Evolutionary conservation across 2,888 invertebrate species (phyloP).

Genomic region (Corbicula japonica): DNA sequence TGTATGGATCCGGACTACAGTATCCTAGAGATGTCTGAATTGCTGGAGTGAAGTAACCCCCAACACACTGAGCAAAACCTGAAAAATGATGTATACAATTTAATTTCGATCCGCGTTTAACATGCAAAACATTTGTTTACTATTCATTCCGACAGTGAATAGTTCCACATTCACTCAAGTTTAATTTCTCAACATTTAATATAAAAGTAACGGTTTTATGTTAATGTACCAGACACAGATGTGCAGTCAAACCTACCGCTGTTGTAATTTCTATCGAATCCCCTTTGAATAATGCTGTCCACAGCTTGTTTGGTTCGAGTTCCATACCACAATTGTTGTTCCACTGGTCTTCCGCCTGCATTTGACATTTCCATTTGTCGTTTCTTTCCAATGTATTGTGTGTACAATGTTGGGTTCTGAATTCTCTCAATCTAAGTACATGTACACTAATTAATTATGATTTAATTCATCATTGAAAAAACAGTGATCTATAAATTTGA

Average conservation of each 20-base stretch:
- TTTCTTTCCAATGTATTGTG: slow-evolving; percentile 47
- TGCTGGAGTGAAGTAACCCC: slow-evolving; percentile 48
- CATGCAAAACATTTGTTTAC: background rate
- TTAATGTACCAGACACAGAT: background rate
- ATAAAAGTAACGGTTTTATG: background rate
- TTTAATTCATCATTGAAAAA: no score
- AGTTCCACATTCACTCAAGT: background rate
- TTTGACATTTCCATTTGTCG: slow-evolving; percentile 40
- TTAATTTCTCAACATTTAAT: background rate
- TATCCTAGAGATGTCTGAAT: slow-evolving; percentile 32
- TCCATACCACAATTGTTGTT: slow-evolving; percentile 45
- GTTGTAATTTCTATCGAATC: slow-evolving; percentile 51
- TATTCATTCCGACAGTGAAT: background rate
- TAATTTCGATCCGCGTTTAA: background rate
- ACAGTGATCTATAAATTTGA: no score
- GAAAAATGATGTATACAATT: background rate
- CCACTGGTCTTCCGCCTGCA: slow-evolving; percentile 17
- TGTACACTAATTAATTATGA: no score
- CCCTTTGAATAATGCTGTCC: slow-evolving; percentile 39
- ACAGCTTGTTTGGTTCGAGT: slow-evolving; percentile 5
- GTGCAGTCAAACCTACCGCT: slow-evolving; percentile 10
- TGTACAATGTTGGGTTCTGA: slow-evolving; percentile 47
- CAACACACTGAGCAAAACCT: slow-evolving; percentile 44
- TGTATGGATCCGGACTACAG: slow-evolving; percentile 35
- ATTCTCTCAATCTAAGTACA: slow-evolving; percentile 52